Conservation (phyloP, 2,113 vertebrate species). For the Rynchops niger region DNA sequence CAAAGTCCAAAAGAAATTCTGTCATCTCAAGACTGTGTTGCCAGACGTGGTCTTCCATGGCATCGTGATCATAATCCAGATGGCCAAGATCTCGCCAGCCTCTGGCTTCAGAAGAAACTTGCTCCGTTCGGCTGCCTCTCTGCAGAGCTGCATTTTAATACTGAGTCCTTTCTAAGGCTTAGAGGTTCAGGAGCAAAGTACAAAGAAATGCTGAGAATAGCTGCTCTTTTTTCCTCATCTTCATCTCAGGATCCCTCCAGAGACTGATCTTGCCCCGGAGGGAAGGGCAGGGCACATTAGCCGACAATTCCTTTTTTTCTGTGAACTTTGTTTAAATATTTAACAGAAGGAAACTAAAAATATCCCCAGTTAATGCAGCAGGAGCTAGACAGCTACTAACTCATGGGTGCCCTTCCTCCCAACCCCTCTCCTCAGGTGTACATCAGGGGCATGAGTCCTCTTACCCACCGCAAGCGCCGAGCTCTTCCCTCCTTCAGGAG, state of each 20-base stretch:
- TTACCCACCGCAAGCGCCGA: not conserved
- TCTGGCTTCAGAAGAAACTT: conserved; percentile 16
- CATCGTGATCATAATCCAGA: conserved; percentile 31
- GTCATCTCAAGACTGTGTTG: not conserved
- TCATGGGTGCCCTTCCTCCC: conserved; percentile 14
- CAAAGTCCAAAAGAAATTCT: not conserved
- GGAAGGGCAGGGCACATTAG: conserved; percentile 59
- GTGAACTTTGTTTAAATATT: conserved; percentile 73
- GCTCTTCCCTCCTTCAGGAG: not conserved
- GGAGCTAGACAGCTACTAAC: conserved; percentile 30
- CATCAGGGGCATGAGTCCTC: not conserved
- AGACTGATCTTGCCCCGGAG: conserved; percentile 38
- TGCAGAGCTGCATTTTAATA: conserved; percentile 40
- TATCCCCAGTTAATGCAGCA: conserved; percentile 58
- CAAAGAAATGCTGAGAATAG: conserved; percentile 61
- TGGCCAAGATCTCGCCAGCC: not conserved
- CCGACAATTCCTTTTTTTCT: conserved; percentile 14
- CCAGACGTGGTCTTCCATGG: not conserved
- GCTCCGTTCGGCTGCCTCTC: conserved; percentile 1
- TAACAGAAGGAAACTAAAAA: conserved; percentile 70
- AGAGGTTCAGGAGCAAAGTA: conserved; percentile 36
- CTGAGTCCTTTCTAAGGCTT: not conserved
- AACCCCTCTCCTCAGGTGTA: not conserved
- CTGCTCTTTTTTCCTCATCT: conserved; percentile 51
- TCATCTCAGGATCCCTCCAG: conserved; percentile 41